A percentile compares a stretch with the other conserved stretches of the same genome.
phyloP scores from a whole-genome alignment of 2,888 invertebrate genomes.

The Andrena camellia region DNA sequence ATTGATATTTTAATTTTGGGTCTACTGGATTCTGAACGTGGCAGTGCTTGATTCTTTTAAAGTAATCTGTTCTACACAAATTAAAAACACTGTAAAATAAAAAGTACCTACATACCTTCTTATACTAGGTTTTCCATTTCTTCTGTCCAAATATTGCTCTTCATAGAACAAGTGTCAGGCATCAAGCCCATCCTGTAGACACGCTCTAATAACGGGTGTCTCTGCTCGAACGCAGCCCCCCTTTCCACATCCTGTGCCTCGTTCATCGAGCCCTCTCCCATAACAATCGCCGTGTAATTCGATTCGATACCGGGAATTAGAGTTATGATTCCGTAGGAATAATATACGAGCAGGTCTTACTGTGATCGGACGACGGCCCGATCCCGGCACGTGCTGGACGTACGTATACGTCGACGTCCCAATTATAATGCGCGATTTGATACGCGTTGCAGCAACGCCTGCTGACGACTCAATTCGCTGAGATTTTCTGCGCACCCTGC shows the following conservation, averaged over 20 bases:
- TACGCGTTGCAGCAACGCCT: slow-evolving; percentile 67
- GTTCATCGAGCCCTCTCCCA: slow-evolving; percentile 62
- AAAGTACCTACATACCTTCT: background rate
- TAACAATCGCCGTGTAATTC: slow-evolving; percentile 82
- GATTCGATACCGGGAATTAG: slow-evolving; percentile 83
- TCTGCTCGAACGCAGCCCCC: slow-evolving; percentile 41
- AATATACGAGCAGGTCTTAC: slow-evolving; percentile 85
- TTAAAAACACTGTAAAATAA: no score
- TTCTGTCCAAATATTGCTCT: background rate
- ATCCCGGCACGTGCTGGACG: slow-evolving; percentile 74
- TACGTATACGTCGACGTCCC: slow-evolving; percentile 71
- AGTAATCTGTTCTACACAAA: no score
- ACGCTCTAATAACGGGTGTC: slow-evolving; percentile 34
- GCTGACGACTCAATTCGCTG: slow-evolving; percentile 76
- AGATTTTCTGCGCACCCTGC: slow-evolving; percentile 50
- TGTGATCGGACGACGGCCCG: slow-evolving; percentile 71
- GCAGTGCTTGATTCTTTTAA: no score
- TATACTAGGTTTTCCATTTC: background rate
- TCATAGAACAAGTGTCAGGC: slow-evolving; percentile 27
- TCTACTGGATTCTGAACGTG: no score
- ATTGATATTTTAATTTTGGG: background rate
- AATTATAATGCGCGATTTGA: slow-evolving; percentile 83
- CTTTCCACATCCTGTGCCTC: slow-evolving; percentile 50
- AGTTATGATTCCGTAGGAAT: slow-evolving; percentile 83
- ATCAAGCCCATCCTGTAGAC: slow-evolving; percentile 7